phyloP scores from a whole-genome alignment of 2,797 vertebrate genomes.

The Vultur gryphus region DNA sequence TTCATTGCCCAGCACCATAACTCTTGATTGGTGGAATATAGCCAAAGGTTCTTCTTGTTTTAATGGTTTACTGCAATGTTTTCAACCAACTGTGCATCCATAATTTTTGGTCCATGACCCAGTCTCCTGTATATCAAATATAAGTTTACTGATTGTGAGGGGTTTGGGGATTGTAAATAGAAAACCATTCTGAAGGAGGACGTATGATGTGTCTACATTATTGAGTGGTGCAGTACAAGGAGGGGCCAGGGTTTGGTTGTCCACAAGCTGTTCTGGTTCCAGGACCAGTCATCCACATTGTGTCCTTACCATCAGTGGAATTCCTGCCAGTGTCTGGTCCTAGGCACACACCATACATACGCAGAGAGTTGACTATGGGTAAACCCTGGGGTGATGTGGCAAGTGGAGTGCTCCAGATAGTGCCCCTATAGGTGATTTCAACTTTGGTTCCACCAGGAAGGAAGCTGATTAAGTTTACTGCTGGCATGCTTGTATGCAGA shows the following conservation, averaged over 20 bases:
- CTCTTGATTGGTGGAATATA: background rate
- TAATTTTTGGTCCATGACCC: background rate
- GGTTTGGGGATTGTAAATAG: background rate
- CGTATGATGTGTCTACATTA: background rate
- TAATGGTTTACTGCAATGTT: background rate
- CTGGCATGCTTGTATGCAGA: background rate
- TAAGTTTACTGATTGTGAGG: background rate
- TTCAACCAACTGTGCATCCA: background rate
- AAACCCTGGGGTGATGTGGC: background rate
- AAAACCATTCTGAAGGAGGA: background rate
- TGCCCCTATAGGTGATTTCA: background rate
- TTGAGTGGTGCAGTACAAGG: background rate
- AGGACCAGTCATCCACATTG: background rate
- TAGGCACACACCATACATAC: background rate
- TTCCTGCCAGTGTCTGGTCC: background rate
- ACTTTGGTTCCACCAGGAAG: background rate
- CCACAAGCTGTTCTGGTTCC: background rate
- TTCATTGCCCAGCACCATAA: background rate
- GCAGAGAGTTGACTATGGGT: background rate
- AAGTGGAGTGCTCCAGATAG: background rate
- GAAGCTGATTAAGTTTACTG: background rate
- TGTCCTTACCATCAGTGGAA: background rate
- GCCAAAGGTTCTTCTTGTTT: background rate
- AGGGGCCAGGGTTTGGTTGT: background rate
- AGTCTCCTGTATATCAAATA: background rate